phyloP scores from a whole-genome alignment of 2,797 vertebrate species.

The Rhincodon typus region DNA sequence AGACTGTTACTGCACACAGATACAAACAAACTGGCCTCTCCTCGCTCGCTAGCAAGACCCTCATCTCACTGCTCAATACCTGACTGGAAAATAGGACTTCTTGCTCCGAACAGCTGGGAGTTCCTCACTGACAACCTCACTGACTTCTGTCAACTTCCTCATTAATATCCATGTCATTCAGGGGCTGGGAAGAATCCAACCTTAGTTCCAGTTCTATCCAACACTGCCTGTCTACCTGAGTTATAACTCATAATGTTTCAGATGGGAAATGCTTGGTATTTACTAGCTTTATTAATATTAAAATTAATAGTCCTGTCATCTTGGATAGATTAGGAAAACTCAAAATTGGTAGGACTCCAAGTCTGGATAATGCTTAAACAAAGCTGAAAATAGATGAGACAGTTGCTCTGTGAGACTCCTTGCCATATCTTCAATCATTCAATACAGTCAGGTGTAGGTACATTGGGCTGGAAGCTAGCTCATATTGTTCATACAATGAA shows the following conservation, averaged over 20 bases:
- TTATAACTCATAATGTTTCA: background rate
- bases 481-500: background rate
- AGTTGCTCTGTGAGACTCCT: background rate
- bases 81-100: too few species aligned
- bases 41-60: too few species aligned
- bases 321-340: background rate
- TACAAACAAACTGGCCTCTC: too few species aligned
- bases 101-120: too few species aligned
- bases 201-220: background rate
- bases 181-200: too few species aligned
- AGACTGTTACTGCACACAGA: too few species aligned
- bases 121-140: too few species aligned
- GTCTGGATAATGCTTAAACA: background rate
- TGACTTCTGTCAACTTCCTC: too few species aligned
- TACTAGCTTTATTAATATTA: background rate
- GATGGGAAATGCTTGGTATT: background rate
- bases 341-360: background rate
- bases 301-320: background rate
- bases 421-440: background rate
- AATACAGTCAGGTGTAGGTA: background rate
- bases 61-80: too few species aligned
- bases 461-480: background rate
- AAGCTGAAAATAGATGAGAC: background rate
- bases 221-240: background rate
- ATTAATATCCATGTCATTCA: too few species aligned